Evolutionary conservation across 2,797 vertebrate genomes (phyloP).

Genomic region (Cossypha heuglini): DNA sequence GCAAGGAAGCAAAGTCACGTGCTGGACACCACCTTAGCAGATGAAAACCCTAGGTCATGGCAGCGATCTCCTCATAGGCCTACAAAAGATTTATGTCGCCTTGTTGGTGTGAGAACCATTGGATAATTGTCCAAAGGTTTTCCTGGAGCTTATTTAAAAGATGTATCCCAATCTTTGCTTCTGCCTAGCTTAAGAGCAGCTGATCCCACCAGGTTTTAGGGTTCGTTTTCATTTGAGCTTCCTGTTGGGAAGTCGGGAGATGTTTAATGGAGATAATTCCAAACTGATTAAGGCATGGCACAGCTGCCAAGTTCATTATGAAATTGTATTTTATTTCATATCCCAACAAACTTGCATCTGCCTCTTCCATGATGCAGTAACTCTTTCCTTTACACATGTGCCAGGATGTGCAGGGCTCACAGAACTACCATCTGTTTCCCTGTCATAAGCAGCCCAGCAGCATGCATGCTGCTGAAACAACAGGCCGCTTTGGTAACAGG

Average conservation of each 20-base stretch:
- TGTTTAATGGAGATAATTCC: constrained; percentile 26
- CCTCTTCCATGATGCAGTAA: constrained; percentile 62
- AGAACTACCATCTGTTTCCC: constrained; percentile 65
- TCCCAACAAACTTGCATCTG: constrained; percentile 67
- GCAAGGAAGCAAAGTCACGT: fast-evolving
- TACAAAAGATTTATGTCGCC: not conserved
- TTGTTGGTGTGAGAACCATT: not conserved
- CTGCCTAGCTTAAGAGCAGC: not conserved
- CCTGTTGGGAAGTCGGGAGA: not conserved
- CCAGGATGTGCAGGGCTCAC: constrained; percentile 44
- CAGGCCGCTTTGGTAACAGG: not conserved
- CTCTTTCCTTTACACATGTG: constrained; percentile 53
- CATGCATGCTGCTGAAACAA: not conserved
- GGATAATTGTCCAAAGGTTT: not conserved
- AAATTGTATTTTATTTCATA: constrained; percentile 63
- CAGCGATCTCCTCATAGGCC: not conserved
- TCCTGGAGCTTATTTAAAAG: not conserved
- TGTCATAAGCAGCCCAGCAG: constrained; percentile 20
- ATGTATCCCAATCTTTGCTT: not conserved
- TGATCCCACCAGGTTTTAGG: not conserved
- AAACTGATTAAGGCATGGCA: constrained; percentile 14
- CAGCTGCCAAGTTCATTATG: constrained; percentile 25
- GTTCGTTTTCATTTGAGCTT: not conserved
- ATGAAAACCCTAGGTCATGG: not conserved
- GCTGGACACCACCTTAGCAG: not conserved